Conservation (phyloP, 2,888 invertebrate species). For the Drosophila helvetica region DNA sequence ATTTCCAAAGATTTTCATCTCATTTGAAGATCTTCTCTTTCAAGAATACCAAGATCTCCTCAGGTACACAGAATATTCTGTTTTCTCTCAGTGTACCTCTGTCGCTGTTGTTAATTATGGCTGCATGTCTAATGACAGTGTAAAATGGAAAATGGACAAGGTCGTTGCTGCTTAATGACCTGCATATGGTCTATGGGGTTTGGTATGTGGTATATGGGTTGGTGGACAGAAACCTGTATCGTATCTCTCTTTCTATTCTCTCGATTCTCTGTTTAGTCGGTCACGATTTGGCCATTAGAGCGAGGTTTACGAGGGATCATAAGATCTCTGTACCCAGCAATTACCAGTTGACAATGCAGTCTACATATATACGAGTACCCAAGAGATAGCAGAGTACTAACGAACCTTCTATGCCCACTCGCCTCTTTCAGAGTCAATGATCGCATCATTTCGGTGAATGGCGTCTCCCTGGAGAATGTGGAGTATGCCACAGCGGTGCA, state of each 20-base stretch:
- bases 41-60: background rate
- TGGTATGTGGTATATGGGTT: background rate
- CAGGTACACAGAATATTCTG: background rate
- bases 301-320: constrained; percentile 25
- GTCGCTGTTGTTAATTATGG: constrained; percentile 53
- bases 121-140: constrained; percentile 54
- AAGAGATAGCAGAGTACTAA: background rate
- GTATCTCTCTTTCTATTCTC: constrained; percentile 2
- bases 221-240: constrained; percentile 18
- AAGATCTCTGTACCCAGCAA: constrained; percentile 21
- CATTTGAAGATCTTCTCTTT: too few relatives aligned
- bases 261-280: constrained; percentile 5
- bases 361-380: background rate
- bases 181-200: constrained; percentile 27
- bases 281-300: constrained; percentile 40
- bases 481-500: constrained; percentile 98
- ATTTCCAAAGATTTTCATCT: too few relatives aligned
- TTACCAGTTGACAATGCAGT: constrained; percentile 12
- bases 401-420: background rate
- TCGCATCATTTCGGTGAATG: constrained; percentile 98
- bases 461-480: constrained; percentile 97
- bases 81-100: background rate
- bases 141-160: constrained; percentile 56
- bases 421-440: constrained; percentile 93
- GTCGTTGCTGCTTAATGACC: constrained; percentile 54